Evolutionary conservation across 2,888 invertebrate species (phyloP), one percentile per base, ranked within the genome.

Genomic region (Mantis religiosa): DNA sequence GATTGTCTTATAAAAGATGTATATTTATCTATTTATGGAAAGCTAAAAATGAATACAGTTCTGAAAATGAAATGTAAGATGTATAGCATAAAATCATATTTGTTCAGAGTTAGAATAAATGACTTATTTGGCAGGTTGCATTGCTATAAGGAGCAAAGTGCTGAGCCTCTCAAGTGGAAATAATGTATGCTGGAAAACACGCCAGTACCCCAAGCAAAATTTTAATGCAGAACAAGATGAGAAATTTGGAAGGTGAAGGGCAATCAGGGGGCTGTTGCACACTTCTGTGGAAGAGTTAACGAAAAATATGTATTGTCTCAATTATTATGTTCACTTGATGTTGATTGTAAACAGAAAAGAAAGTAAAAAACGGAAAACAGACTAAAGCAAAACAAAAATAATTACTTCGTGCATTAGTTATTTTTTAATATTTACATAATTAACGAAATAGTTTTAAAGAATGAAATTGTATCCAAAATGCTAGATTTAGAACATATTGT

Each of bases 221-320:
- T 87, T 89, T 89, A 87, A 89, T 84, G 89, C 83, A 27, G 27
- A 88, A 85, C n/a, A 87, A 71, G 12, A 89, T 84, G 1, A 88
- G 41, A 54, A 85, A 87, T 82, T n/a, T 84, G 47, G 81, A 89
- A 84, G 71, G 85, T 85, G 84, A 88, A 85, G 86, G 89, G 89
- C 89, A 89, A 87, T 88, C 87, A 89, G 89, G 88, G 88, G 89
- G 89, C 89, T 89, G 89, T 89, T 89, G 89, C 89, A 87, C 54
- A 87, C 87, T 82, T 87, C n/a, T 87, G 28, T 54, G 87, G 87
- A 82, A 71, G 41, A 54, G 34, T 87, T 34, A 54, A 9, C 27
- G 28, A 41, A 12, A 47, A 82, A 87, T n/a, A 27, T 82, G 34
- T 87, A 81, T 82, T 85, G 34, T 82, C 87, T 82, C 82, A 34